Conservation (phyloP, 2,888 invertebrate species). For the Elegia similella region DNA sequence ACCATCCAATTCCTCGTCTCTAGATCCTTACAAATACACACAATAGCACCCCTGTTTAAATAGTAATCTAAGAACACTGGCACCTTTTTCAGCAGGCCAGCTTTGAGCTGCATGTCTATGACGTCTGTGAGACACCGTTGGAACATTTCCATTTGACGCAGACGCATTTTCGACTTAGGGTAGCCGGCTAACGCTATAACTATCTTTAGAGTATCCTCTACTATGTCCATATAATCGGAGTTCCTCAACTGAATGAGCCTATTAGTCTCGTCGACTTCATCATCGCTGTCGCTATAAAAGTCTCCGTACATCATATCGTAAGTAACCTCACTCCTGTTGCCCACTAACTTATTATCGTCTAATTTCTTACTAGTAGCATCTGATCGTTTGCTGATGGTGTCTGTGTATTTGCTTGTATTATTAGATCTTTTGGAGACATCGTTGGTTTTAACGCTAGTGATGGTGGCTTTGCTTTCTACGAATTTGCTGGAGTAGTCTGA, state of each 20-base stretch:
- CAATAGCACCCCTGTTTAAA: constrained; percentile 64
- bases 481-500: constrained; percentile 34
- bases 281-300: constrained; percentile 56
- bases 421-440: constrained; percentile 34
- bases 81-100: constrained; percentile 52
- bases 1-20: constrained; percentile 69
- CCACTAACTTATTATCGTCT: constrained; percentile 27
- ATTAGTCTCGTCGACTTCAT: constrained; percentile 60
- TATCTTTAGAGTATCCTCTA: constrained; percentile 60
- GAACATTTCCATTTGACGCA: constrained; percentile 61
- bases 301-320: constrained; percentile 46
- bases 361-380: constrained; percentile 48
- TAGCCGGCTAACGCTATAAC: constrained; percentile 64
- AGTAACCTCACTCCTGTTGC: constrained; percentile 41
- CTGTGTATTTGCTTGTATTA: constrained; percentile 39
- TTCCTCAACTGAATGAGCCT: constrained; percentile 59
- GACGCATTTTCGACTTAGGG: constrained; percentile 63
- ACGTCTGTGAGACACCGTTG: constrained; percentile 57
- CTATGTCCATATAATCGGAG: constrained; percentile 61
- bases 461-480: constrained; percentile 39
- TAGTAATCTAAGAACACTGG: constrained; percentile 68
- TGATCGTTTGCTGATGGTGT: constrained; percentile 42
- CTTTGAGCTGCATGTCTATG: constrained; percentile 66
- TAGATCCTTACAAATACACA: constrained; percentile 64
- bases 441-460: constrained; percentile 38